Evolutionary conservation across 2,888 invertebrate species (phyloP), one percentile per base, ranked within the genome.

Genomic region (Cephus pulcher): DNA sequence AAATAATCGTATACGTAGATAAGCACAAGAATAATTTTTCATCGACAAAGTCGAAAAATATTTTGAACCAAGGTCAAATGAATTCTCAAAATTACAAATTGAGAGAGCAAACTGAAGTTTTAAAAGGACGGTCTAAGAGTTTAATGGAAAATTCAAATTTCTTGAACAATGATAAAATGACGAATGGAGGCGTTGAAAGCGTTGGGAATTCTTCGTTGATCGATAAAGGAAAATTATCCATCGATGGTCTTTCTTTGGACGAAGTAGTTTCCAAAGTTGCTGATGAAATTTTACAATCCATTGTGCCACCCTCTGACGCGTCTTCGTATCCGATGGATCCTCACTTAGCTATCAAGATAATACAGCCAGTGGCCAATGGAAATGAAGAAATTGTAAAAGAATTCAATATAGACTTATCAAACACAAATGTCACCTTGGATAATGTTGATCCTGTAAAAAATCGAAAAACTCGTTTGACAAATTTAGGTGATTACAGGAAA

Each of bases 1-100:
- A 82, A 78, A 85, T 86, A 68, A 83, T 85, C 73, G 83, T 86
- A 69, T 86, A 85, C 71, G 83, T 84, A 1, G 84, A 85, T 37
- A 85, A 84, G 69, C 81, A 82, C 56, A 79, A 84, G 71, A 75
- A 77, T 34, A 71, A 71, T 32, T 32, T 71, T 12, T 34, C 30
- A 32, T 34, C 71, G 12, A 1, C 12, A 3, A 32, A 30, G 23
- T 23, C 12, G 34, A 37, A 69, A 30, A n/a, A 34, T 40, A 12
- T 34, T 23, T 74, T 34, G n/a, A 30, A 71, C 6, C 12, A 32
- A 33, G 32, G 12, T 32, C 11, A 32, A 30, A 30, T 11, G 32
- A 34, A 71, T 15, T 34, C 15, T 11, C 71, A 71, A 71, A 34
- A 71, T 71, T 32, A 33, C 71, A 34, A 71, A 6, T 32, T 34